These are phyloP conservation scores for Danionella cerebrum DNA, from an alignment of 2,113 vertebrate species.

Conservation along the genomic window DNA sequence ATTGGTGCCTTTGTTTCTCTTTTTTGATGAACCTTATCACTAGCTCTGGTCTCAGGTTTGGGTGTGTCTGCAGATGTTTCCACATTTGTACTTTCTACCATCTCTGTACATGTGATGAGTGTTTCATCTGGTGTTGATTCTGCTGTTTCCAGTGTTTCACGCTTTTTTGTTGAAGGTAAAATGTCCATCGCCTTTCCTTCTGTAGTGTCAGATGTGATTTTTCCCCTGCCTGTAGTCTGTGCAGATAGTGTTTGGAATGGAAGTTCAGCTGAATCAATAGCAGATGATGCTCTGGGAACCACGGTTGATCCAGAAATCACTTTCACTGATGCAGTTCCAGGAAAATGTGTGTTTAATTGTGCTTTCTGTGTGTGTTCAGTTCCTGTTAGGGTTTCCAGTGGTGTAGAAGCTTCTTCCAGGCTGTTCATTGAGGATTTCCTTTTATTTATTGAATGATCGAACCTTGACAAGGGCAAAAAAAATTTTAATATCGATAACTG, in stretches of 20 bases:
- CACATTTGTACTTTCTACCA: not conserved
- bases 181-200: not conserved
- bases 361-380: not conserved
- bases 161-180: not conserved
- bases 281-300: not conserved
- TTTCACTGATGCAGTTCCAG: not conserved
- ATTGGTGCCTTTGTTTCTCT: not conserved
- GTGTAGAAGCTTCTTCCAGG: not conserved
- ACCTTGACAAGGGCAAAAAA: not conserved
- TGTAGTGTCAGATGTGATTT: not conserved
- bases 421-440: not conserved
- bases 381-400: not conserved
- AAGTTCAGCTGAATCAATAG: not conserved
- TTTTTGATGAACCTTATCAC: not conserved
- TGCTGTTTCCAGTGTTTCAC: not conserved
- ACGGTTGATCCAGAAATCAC: not conserved
- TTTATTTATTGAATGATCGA: not conserved
- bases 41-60: not conserved
- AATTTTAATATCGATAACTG: not conserved
- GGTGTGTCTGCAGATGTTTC: not conserved
- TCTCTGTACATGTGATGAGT: not conserved
- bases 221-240: not conserved
- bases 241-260: not conserved
- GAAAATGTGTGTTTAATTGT: not conserved
- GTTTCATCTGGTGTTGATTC: not conserved